phyloP scores from a whole-genome alignment of 2,888 invertebrate genomes.

The Anoplius nigerrimus region DNA sequence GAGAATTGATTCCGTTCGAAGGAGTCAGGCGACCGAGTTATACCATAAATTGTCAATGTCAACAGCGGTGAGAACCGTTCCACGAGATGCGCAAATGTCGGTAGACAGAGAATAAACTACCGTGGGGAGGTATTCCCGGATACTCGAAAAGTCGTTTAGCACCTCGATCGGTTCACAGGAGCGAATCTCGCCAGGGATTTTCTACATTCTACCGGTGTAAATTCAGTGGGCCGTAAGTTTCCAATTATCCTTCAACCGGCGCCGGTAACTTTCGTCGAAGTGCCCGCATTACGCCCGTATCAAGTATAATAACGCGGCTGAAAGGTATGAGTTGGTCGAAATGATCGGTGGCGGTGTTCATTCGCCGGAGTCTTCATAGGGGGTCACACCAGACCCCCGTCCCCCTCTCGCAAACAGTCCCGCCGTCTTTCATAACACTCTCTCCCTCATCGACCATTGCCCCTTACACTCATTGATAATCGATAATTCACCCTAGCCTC shows the following conservation, averaged over 20 bases:
- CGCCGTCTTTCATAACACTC: too few species aligned
- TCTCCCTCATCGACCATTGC: too few species aligned
- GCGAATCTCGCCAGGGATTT: neutral
- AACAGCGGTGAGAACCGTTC: neutral
- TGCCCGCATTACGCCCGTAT: constrained; percentile 13
- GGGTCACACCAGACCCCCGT: too few species aligned
- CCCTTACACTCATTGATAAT: too few species aligned
- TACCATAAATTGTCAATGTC: too few species aligned
- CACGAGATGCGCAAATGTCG: neutral
- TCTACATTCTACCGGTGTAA: constrained; percentile 19
- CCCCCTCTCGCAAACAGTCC: too few species aligned
- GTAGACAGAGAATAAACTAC: neutral
- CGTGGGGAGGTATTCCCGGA: constrained; percentile 8
- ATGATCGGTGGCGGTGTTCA: neutral
- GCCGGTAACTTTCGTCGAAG: constrained; percentile 21
- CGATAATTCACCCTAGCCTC: too few species aligned
- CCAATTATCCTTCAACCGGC: constrained; percentile 27
- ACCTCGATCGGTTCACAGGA: neutral
- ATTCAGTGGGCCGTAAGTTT: constrained; percentile 28
- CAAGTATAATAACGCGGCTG: constrained; percentile 10
- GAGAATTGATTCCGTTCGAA: too few species aligned
- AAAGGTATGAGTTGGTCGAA: constrained; percentile 1
- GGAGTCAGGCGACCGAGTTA: too few species aligned
- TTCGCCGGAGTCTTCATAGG: neutral
- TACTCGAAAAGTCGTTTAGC: constrained; percentile 23